Evolutionary conservation across 2,113 vertebrate species (phyloP).

Genomic region (Glaucidium brasilianum): DNA sequence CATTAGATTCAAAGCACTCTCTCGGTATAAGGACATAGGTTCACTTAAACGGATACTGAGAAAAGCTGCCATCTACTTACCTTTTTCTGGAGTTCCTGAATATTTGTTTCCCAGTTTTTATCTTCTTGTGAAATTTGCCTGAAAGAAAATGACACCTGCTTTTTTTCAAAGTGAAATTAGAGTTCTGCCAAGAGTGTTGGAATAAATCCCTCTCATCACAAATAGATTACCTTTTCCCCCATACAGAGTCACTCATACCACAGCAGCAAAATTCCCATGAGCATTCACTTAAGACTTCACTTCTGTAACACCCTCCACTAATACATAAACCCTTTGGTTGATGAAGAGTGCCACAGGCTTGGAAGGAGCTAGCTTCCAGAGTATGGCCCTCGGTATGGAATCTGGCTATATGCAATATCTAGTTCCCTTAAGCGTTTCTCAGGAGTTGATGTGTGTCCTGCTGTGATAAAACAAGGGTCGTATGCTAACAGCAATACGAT

Average conservation of each 20-base stretch:
- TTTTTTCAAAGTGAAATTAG: constrained; percentile 1
- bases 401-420: not conserved
- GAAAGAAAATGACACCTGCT: constrained; percentile 32
- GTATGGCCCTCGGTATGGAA: not conserved
- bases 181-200: not conserved
- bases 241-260: not conserved
- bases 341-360: not conserved
- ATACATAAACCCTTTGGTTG: not conserved
- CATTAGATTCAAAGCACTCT: not conserved
- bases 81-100: constrained; percentile 94
- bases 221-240: not conserved
- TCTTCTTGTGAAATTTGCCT: constrained; percentile 98
- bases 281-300: not conserved
- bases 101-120: constrained; percentile 97
- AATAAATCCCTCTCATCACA: not conserved
- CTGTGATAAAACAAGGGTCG: accelerated
- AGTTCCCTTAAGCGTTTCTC: not conserved
- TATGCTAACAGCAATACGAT: not conserved
- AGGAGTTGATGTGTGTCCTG: not conserved
- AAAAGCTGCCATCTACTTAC: constrained; percentile 66
- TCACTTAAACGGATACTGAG: not conserved
- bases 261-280: not conserved
- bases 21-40: not conserved
- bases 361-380: not conserved
- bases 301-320: not conserved